phyloP scores from a whole-genome alignment of 2,888 invertebrate species.

The Patella caerulea region DNA sequence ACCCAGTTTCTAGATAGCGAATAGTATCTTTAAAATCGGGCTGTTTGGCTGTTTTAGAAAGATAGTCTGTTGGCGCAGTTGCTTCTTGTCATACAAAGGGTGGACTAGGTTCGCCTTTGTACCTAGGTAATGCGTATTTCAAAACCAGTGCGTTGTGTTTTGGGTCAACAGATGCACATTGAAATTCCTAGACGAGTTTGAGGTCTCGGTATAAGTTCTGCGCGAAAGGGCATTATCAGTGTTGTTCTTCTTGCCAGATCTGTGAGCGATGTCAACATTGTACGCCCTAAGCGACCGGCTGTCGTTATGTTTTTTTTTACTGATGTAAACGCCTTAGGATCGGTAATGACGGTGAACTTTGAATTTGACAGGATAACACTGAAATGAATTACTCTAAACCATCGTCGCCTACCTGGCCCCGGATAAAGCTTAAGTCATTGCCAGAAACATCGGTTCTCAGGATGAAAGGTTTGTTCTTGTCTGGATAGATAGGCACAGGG shows the following conservation, averaged over 20 bases:
- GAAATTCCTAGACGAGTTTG: too few species aligned
- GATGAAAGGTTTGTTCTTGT: slow-evolving; percentile 28
- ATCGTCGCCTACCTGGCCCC: slow-evolving; percentile 17
- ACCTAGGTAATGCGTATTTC: not conserved
- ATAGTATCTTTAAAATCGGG: not conserved
- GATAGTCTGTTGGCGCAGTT: too few species aligned
- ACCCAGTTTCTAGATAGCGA: not conserved
- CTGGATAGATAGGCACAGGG: slow-evolving; percentile 39
- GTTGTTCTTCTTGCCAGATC: slow-evolving; percentile 32
- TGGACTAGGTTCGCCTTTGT: not conserved
- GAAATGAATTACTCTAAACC: slow-evolving; percentile 20
- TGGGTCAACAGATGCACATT: not conserved
- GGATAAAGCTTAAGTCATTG: slow-evolving; percentile 24
- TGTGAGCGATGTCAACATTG: slow-evolving; percentile 37
- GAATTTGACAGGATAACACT: slow-evolving; percentile 23
- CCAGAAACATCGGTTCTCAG: slow-evolving; percentile 30
- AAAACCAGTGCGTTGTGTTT: not conserved
- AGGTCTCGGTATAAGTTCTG: not conserved
- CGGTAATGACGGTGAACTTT: slow-evolving; percentile 27
- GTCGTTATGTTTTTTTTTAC: slow-evolving; percentile 13
- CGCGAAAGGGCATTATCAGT: slow-evolving; percentile 37
- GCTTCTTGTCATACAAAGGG: too few species aligned
- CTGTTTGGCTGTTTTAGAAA: not conserved
- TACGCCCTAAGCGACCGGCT: not conserved
- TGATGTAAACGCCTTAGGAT: slow-evolving; percentile 29